These are phyloP conservation scores for Eulemur macaco DNA, from an alignment of 2,113 vertebrate genomes.

Conservation along the genomic window DNA sequence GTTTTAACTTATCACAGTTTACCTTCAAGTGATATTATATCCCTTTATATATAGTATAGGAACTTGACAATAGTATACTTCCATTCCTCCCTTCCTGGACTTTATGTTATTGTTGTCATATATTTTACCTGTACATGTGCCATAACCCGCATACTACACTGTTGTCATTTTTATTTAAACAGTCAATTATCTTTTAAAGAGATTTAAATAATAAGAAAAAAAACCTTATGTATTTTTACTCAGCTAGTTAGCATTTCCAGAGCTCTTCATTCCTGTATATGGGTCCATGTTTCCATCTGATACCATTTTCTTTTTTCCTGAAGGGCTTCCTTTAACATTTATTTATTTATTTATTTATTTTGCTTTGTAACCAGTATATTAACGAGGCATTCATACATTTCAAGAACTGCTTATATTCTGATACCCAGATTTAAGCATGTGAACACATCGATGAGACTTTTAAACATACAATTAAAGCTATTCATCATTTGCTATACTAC, in stretches of 20 bases:
- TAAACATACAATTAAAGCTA: too few relatives aligned
- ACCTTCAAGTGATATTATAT: background rate
- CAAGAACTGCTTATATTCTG: too few relatives aligned
- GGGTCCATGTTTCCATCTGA: background rate
- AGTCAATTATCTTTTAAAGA: slow-evolving; percentile 26
- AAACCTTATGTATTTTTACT: background rate
- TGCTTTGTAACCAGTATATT: too few relatives aligned
- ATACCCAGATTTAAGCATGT: too few relatives aligned
- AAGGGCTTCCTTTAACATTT: background rate
- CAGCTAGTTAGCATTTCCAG: background rate
- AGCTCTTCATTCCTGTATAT: background rate
- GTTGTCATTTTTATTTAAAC: slow-evolving; percentile 24
- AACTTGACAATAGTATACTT: background rate
- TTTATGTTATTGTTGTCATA: background rate
- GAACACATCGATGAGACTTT: too few relatives aligned
- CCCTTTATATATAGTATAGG: background rate
- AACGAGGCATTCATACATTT: too few relatives aligned
- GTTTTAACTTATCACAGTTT: background rate
- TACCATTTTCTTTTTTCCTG: background rate
- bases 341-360: too few relatives aligned
- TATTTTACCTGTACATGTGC: background rate
- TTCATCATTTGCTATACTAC: too few relatives aligned
- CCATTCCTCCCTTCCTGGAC: background rate
- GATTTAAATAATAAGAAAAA: background rate
- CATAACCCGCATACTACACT: background rate